Base-by-base conservation (phyloP, 2,113 vertebrate genomes). In the Notothenia rossii region DNA sequence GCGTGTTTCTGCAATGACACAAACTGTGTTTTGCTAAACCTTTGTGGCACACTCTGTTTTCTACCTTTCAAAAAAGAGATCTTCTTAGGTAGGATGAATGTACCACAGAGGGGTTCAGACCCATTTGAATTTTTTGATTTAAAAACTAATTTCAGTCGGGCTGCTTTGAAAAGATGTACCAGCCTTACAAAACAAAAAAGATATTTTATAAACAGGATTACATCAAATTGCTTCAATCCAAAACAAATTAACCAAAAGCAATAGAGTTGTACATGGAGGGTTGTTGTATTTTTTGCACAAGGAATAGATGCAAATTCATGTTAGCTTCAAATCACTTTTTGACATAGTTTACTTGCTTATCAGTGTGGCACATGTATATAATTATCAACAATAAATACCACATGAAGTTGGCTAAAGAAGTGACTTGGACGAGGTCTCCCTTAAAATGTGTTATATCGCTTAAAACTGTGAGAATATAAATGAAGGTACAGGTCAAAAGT, bases 1-100 rank as follows among this genome's bases (percentile, higher is more conserved):
- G 22, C 61, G 63, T n/a, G n/a, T 20, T n/a, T 61, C 43, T 82
- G n/a, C 48, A 63, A 13, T 5, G 74, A 62, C 45, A n/a, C 64
- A 77, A 40, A 58, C 48, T 14, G 5, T 8, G 18, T 50, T 29
- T 53, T 51, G 9, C 20, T 60, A 17, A 59, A n/a, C 12, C 7
- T 18, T 1, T 66, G 20, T 61, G 49, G 59, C 17, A 11, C 54
- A 50, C 18, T 77, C 17, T 17, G 6, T 53, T 86, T 48, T 64
- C 17, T n/a, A 40, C 43, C 12, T 22, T 40, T 7, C 7, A 62
- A 56, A 53, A 15, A 33, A 2, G 3, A 7, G 8, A 15, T 67
- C 7, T 14, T 15, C 12, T 4, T 5, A 2, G 6, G 49, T 40
- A 48, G 7, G 12, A 2, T 25, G 10, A 48, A 40, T 43, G 48